A percentile compares a stretch with the other conserved stretches of the same genome.
These are phyloP conservation scores for Melanostigma gelatinosum DNA, from an alignment of 2,113 vertebrate genomes.

Conservation along the genomic window DNA sequence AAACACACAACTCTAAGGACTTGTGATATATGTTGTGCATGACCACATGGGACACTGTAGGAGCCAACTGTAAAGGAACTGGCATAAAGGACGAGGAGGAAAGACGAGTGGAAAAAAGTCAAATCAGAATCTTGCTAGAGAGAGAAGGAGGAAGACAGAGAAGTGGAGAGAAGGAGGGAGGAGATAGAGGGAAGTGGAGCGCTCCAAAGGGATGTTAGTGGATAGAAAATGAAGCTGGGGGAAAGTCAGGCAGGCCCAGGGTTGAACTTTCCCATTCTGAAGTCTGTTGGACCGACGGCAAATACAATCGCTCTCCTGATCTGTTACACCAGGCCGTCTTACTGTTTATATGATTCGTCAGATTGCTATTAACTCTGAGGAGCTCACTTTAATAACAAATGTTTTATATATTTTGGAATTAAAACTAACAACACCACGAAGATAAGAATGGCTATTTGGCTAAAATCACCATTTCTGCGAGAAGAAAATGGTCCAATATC, in stretches of 20 bases:
- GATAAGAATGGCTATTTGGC: neutral
- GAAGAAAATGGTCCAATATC: conserved; percentile 23
- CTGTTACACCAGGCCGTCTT: conserved; percentile 9
- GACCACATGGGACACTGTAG: conserved; percentile 54
- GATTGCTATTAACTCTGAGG: conserved; percentile 1
- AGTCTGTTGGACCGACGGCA: conserved; percentile 10
- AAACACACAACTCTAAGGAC: conserved; percentile 17
- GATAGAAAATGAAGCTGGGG: conserved; percentile 12
- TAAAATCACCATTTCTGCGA: conserved; percentile 12
- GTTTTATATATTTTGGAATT: neutral
- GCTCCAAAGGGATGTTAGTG: conserved; percentile 20
- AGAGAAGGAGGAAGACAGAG: conserved; percentile 8
- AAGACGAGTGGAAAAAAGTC: conserved; percentile 79
- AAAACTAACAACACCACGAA: neutral
- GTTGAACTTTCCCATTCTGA: conserved; percentile 1
- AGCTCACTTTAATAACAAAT: conserved; percentile 13
- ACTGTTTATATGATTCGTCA: conserved; percentile 24
- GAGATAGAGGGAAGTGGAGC: neutral
- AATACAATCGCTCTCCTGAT: conserved; percentile 29
- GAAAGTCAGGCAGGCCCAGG: conserved; percentile 2
- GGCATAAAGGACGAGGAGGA: conserved; percentile 79
- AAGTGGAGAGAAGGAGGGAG: neutral
- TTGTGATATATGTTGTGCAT: conserved; percentile 67
- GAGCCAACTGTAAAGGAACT: conserved; percentile 84
- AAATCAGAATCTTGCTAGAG: conserved; percentile 22